Conservation (phyloP, 2,797 vertebrate genomes). For the Holocentrus rufus region DNA sequence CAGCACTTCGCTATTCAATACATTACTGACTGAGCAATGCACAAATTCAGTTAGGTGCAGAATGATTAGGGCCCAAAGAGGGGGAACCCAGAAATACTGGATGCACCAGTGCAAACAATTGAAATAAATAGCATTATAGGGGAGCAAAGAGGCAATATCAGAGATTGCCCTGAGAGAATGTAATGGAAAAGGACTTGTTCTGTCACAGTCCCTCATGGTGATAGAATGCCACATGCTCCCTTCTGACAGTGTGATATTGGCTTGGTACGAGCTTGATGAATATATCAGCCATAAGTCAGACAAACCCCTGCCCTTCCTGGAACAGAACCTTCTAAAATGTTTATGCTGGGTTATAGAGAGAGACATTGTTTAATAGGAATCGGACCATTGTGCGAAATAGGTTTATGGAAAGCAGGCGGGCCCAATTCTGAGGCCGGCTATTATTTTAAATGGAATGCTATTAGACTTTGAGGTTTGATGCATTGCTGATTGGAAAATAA, state of each 20-base stretch:
- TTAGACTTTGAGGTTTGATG: constrained; percentile 58
- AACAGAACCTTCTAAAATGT: constrained; percentile 68
- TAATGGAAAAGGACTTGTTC: constrained; percentile 84
- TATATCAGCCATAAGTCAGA: constrained; percentile 81
- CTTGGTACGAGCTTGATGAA: constrained; percentile 82
- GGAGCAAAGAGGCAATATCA: constrained; percentile 71
- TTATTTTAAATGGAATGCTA: constrained; percentile 67
- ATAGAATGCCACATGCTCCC: constrained; percentile 82
- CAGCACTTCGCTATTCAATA: constrained; percentile 25
- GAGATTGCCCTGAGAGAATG: constrained; percentile 75
- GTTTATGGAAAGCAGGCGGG: constrained; percentile 70
- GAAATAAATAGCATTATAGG: constrained; percentile 73
- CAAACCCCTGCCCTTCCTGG: constrained; percentile 64
- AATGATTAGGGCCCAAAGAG: constrained; percentile 41
- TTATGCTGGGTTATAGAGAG: constrained; percentile 62
- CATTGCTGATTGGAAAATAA: constrained; percentile 52
- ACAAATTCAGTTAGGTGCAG: constrained; percentile 44
- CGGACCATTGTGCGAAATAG: constrained; percentile 71
- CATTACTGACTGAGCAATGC: constrained; percentile 38
- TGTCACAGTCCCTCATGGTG: constrained; percentile 81
- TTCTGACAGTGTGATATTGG: constrained; percentile 84
- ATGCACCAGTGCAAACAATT: constrained; percentile 60
- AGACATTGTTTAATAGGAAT: constrained; percentile 65
- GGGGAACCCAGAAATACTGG: constrained; percentile 36
- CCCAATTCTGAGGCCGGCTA: constrained; percentile 58